Evolutionary conservation across 2,888 invertebrate species (phyloP).

Genomic region (Euphydryas editha): DNA sequence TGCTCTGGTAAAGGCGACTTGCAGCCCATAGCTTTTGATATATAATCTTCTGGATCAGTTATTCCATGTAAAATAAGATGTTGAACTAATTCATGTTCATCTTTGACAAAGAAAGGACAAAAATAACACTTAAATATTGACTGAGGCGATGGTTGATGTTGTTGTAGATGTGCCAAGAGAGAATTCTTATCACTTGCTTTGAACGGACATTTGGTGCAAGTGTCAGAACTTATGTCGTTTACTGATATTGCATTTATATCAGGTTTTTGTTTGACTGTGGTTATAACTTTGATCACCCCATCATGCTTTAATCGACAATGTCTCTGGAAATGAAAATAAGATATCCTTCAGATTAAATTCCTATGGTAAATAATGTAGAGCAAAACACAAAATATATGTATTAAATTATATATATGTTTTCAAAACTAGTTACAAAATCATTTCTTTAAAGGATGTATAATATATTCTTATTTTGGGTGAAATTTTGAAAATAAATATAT

Average conservation of each 20-base stretch:
- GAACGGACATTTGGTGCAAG: slow-evolving; percentile 90
- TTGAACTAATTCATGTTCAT: slow-evolving; percentile 86
- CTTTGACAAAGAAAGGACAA: slow-evolving; percentile 91
- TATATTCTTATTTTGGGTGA: not conserved
- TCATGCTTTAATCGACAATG: slow-evolving; percentile 91
- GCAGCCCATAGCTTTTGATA: slow-evolving; percentile 72
- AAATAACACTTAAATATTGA: slow-evolving; percentile 91
- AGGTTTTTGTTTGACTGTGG: slow-evolving; percentile 76
- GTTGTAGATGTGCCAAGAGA: slow-evolving; percentile 86
- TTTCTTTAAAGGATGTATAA: not conserved
- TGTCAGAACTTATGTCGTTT: slow-evolving; percentile 61
- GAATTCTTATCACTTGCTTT: slow-evolving; percentile 83
- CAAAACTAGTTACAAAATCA: too few relatives aligned
- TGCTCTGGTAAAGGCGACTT: slow-evolving; percentile 63
- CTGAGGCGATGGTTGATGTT: slow-evolving; percentile 87
- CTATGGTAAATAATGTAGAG: not conserved
- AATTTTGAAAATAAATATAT: not conserved
- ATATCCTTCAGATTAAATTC: slow-evolving; percentile 2
- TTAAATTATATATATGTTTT: not conserved
- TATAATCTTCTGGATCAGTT: slow-evolving; percentile 82
- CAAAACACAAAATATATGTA: not conserved
- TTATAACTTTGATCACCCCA: slow-evolving; percentile 88
- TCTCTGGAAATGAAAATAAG: slow-evolving; percentile 80
- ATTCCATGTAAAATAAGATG: slow-evolving; percentile 87
- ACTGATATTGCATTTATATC: slow-evolving; percentile 62